A percentile compares a stretch with the other conserved stretches of the same genome.
Conservation (phyloP, 1,140 invertebrate species). For the Periplaneta americana region DNA sequence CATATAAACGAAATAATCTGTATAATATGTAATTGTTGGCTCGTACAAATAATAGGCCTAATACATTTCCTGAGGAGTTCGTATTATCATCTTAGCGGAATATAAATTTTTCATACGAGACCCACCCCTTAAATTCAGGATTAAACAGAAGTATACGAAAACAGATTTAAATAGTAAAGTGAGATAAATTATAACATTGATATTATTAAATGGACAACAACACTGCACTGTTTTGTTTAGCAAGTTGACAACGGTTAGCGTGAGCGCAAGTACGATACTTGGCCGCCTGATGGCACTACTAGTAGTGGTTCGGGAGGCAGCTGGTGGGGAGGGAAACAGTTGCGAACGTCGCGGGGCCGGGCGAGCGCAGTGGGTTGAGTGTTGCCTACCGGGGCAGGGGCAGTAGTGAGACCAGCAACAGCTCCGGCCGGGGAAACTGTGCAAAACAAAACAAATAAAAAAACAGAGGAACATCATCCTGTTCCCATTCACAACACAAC, state of each 20-base stretch:
- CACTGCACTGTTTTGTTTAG: too few species aligned
- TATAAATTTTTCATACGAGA: too few species aligned
- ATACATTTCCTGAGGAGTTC: too few species aligned
- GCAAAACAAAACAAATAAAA: neutral
- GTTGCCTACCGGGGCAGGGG: neutral
- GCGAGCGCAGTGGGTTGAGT: neutral
- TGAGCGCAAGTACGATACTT: neutral
- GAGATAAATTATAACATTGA: too few species aligned
- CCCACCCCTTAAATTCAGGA: too few species aligned
- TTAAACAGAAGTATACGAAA: too few species aligned
- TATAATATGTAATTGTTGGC: too few species aligned
- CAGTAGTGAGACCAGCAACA: neutral
- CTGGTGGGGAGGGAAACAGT: neutral
- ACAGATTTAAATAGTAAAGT: too few species aligned
- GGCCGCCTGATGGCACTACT: neutral
- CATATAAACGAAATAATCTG: too few species aligned
- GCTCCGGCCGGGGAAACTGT: neutral
- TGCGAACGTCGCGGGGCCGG: neutral
- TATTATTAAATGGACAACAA: too few species aligned
- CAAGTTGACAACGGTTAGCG: neutral
- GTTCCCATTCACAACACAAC: neutral
- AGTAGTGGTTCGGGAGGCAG: neutral
- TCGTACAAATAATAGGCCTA: too few species aligned
- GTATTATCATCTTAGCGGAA: too few species aligned
- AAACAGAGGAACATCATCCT: neutral